Percentiles rank a stretch among this genome's conserved stretches.
Evolutionary conservation across 2,113 vertebrate genomes (phyloP).

Genomic region (Neotragus moschatus): DNA sequence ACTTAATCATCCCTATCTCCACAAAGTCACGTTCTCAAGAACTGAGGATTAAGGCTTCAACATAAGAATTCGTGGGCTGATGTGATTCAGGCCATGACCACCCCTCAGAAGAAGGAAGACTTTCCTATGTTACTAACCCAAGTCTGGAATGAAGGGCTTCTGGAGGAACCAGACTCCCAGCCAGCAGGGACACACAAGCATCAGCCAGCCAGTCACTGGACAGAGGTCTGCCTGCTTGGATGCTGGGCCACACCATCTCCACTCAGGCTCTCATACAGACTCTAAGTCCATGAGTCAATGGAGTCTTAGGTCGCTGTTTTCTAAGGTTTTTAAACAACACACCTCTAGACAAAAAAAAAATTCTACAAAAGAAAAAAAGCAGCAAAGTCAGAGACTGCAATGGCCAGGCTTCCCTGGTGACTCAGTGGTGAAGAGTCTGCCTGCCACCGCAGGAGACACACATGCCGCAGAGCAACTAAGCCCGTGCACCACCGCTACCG

Average conservation of each 20-base stretch:
- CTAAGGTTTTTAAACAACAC: neutral
- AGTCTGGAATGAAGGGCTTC: neutral
- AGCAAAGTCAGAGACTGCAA: neutral
- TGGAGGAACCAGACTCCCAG: fast-evolving
- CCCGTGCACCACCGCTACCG: neutral
- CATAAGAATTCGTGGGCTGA: neutral
- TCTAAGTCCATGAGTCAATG: neutral
- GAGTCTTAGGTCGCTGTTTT: neutral
- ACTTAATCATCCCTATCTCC: neutral
- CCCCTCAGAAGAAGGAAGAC: neutral
- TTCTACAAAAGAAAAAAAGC: neutral
- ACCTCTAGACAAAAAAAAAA: neutral
- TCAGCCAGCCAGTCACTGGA: no score
- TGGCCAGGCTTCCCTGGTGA: neutral
- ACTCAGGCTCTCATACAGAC: neutral
- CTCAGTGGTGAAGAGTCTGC: neutral
- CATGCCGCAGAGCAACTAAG: neutral
- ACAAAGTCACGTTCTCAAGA: neutral
- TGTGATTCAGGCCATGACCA: neutral
- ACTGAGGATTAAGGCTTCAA: neutral
- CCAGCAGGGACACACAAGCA: neutral
- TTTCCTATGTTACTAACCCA: neutral
- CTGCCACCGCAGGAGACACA: neutral
- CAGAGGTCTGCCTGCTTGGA: neutral
- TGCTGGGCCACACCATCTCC: neutral